phyloP scores from a whole-genome alignment of 2,797 vertebrate species.

The Crocodylus rhombifer region DNA sequence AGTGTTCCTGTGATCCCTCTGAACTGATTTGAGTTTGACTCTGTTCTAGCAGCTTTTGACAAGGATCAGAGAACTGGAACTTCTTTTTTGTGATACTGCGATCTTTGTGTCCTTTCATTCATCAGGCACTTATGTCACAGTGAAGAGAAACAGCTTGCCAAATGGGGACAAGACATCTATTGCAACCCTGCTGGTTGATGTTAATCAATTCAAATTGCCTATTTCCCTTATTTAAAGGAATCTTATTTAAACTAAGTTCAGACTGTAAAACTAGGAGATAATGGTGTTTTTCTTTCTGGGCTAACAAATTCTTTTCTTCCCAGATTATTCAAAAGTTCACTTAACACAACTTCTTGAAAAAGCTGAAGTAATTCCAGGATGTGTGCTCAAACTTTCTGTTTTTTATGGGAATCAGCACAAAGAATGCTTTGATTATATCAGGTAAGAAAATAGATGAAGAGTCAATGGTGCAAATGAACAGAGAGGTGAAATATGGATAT shows the following conservation, averaged over 20 bases:
- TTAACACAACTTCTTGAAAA: slow-evolving; percentile 97
- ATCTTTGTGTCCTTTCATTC: not conserved
- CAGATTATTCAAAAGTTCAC: slow-evolving; percentile 98
- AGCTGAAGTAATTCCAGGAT: slow-evolving; percentile 95
- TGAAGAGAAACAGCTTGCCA: too few species aligned
- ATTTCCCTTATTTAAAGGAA: too few species aligned
- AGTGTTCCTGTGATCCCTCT: too few species aligned
- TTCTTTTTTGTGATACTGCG: not conserved
- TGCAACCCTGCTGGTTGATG: too few species aligned
- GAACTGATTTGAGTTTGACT: not conserved
- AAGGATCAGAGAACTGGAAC: not conserved
- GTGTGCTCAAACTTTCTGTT: slow-evolving; percentile 96
- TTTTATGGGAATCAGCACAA: slow-evolving; percentile 99
- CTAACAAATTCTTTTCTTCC: slow-evolving; percentile 56
- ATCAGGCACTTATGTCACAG: rapidly evolving
- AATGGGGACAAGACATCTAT: too few species aligned
- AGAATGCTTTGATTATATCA: slow-evolving; percentile 95
- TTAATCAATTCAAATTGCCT: too few species aligned
- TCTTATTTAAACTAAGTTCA: too few species aligned
- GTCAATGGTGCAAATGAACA: not conserved
- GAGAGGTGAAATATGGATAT: not conserved
- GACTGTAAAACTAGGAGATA: not conserved
- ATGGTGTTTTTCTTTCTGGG: not conserved
- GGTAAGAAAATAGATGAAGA: slow-evolving; percentile 81
- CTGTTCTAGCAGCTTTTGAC: not conserved